Conservation (phyloP, 2,888 invertebrate genomes). For the Papilio protenor region DNA sequence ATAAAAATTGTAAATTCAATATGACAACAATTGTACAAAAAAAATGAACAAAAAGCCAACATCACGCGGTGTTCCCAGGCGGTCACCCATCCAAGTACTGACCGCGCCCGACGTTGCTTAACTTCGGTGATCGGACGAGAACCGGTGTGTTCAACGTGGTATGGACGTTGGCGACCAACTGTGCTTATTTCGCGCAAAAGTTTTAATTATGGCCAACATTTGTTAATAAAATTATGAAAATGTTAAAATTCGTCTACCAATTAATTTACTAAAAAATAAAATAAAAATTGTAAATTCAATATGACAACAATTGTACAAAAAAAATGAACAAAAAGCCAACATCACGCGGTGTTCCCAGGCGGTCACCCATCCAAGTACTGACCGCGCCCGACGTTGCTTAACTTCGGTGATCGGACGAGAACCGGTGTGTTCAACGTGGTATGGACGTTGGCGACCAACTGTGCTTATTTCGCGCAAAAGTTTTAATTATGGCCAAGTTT, state of each 20-base stretch:
- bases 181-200: too few relatives aligned
- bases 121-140: constrained; percentile 56
- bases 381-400: constrained; percentile 66
- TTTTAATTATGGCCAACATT: too few relatives aligned
- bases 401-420: constrained; percentile 69
- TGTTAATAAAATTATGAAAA: too few relatives aligned
- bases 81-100: constrained; percentile 54
- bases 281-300: too few relatives aligned
- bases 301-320: too few relatives aligned
- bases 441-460: constrained; percentile 59
- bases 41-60: constrained; percentile 52
- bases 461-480: too few relatives aligned
- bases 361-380: constrained; percentile 58
- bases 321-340: constrained; percentile 11
- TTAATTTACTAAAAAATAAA: too few relatives aligned
- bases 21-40: too few relatives aligned
- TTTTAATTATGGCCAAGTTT: too few relatives aligned
- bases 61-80: constrained; percentile 58
- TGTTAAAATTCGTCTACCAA: too few relatives aligned
- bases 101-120: constrained; percentile 45
- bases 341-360: constrained; percentile 31
- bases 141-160: not conserved
- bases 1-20: too few relatives aligned
- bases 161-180: not conserved
- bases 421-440: constrained; percentile 64